phyloP scores from a whole-genome alignment of 2,113 vertebrate genomes.

The Microcebus ravelobensis region DNA sequence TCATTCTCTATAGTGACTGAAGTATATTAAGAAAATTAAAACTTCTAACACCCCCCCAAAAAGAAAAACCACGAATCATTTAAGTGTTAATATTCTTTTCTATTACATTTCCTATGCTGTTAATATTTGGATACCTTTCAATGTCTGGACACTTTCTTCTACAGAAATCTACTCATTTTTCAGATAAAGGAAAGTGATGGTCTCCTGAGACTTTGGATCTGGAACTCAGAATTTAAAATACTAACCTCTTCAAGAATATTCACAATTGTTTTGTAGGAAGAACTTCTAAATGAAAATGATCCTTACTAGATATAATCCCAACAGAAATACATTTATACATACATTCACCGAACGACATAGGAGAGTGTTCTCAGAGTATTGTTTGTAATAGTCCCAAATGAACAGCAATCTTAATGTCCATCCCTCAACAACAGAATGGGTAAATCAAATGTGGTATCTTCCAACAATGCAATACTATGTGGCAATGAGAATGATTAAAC shows the following conservation, averaged over 20 bases:
- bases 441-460: not conserved
- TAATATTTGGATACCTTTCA: not conserved
- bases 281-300: not conserved
- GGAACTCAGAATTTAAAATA: not conserved
- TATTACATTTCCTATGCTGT: not conserved
- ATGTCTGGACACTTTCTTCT: not conserved
- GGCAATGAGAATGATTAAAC: not conserved
- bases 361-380: not conserved
- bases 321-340: not conserved
- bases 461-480: not conserved
- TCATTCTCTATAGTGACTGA: not conserved
- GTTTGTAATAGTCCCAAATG: not conserved
- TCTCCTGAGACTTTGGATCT: not conserved
- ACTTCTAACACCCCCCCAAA: not conserved
- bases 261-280: not conserved
- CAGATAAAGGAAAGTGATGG: not conserved
- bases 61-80: not conserved
- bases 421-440: not conserved
- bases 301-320: not conserved
- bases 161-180: not conserved
- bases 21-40: conserved; percentile 9
- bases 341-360: not conserved
- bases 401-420: not conserved
- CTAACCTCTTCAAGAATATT: not conserved
- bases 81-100: not conserved